phyloP scores from a whole-genome alignment of 2,113 vertebrate species.

The Psilopogon haemacephalus region DNA sequence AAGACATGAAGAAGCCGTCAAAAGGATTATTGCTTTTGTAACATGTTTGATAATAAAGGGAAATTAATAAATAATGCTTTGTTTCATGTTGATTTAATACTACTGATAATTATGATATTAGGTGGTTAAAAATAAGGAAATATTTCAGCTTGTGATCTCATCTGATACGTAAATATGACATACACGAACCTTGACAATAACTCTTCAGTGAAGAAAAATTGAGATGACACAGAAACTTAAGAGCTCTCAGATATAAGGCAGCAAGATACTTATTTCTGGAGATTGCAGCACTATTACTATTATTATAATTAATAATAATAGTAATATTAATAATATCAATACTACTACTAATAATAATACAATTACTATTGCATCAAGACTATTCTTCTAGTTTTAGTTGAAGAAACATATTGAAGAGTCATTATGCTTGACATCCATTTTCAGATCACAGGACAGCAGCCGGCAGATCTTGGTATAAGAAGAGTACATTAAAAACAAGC shows the following conservation, averaged over 20 bases:
- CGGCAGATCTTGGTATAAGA: not conserved
- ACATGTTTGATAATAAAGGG: not conserved
- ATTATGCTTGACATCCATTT: not conserved
- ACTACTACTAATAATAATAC: no score
- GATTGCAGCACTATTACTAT: not conserved
- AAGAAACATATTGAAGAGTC: not conserved
- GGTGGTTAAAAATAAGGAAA: not conserved
- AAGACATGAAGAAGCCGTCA: not conserved
- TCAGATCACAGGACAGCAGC: not conserved
- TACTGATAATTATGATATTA: not conserved
- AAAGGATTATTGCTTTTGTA: not conserved
- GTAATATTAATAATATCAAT: no score
- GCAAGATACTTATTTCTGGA: not conserved
- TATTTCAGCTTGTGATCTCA: not conserved
- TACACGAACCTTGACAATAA: not conserved
- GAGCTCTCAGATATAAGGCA: not conserved
- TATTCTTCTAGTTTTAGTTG: not conserved
- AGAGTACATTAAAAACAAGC: not conserved
- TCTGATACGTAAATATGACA: not conserved
- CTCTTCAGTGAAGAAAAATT: not conserved
- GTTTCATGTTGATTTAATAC: not conserved
- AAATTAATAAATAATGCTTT: constrained; percentile 17
- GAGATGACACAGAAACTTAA: not conserved
- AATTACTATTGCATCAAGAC: not conserved
- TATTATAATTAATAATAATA: not conserved